These are phyloP conservation scores for Formica selysi DNA, from an alignment of 1,140 invertebrate genomes.

Conservation along the genomic window DNA sequence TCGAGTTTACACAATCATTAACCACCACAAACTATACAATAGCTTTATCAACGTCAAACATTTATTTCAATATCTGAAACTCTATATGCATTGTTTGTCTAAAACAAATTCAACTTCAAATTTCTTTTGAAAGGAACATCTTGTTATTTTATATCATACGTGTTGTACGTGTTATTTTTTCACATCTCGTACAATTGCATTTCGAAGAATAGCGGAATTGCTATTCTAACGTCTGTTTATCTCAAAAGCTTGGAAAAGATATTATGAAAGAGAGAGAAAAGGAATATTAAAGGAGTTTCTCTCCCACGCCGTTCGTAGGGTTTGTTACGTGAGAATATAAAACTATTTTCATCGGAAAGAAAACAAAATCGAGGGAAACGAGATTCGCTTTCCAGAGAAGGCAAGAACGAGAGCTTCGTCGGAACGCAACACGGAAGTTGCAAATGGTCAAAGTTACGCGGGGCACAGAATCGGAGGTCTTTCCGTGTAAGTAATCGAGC, in stretches of 20 bases:
- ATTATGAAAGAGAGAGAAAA: slow-evolving; percentile 9
- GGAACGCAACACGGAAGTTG: slow-evolving; percentile 53
- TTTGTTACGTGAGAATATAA: slow-evolving; percentile 59
- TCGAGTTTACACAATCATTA: background rate
- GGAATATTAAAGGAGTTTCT: slow-evolving; percentile 45
- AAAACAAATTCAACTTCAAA: slow-evolving; percentile 31
- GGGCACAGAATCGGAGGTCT: slow-evolving; percentile 50
- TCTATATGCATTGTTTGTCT: background rate
- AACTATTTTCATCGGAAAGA: slow-evolving; percentile 49
- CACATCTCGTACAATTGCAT: slow-evolving; percentile 24
- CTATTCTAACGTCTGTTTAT: slow-evolving; percentile 36
- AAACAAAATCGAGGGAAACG: slow-evolving; percentile 47
- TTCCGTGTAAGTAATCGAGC: slow-evolving; percentile 65
- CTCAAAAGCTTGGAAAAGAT: slow-evolving; percentile 15
- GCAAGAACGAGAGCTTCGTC: background rate
- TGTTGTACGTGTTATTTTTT: slow-evolving; percentile 31
- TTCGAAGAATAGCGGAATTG: slow-evolving; percentile 3
- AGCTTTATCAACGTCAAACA: background rate
- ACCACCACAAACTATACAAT: background rate
- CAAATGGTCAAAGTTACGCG: slow-evolving; percentile 75
- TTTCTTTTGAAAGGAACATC: slow-evolving; percentile 16
- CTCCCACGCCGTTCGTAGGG: background rate
- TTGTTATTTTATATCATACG: background rate
- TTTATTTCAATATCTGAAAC: background rate
- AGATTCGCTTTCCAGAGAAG: slow-evolving; percentile 31